Evolutionary conservation across 2,888 invertebrate genomes (phyloP).

Genomic region (Trachelus tabidus): DNA sequence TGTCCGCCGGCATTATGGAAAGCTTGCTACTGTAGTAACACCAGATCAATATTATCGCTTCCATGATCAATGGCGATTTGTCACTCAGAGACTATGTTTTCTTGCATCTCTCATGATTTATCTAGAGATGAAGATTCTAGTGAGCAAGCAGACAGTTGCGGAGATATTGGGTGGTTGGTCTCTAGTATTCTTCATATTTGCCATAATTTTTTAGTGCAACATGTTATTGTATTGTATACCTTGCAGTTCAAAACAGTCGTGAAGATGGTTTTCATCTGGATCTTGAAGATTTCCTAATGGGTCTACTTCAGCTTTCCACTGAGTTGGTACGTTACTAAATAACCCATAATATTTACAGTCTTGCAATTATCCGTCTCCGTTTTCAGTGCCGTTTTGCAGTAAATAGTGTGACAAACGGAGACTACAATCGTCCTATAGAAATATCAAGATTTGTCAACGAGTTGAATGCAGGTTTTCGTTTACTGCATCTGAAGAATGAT

Average conservation of each 20-base stretch:
- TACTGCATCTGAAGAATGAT: slow-evolving; percentile 92
- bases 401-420: slow-evolving; percentile 87
- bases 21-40: slow-evolving; percentile 77
- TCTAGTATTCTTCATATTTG: not conserved
- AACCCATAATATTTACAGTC: not conserved
- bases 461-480: slow-evolving; percentile 88
- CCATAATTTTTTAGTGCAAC: not conserved
- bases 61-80: slow-evolving; percentile 88
- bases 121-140: slow-evolving; percentile 81
- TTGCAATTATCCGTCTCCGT: slow-evolving; percentile 9
- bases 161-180: slow-evolving; percentile 78
- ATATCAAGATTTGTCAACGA: slow-evolving; percentile 89
- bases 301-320: slow-evolving; percentile 83
- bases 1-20: slow-evolving; percentile 74
- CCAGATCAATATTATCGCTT: slow-evolving; percentile 85
- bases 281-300: slow-evolving; percentile 90
- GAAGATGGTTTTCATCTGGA: slow-evolving; percentile 89
- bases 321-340: slow-evolving; percentile 76
- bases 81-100: slow-evolving; percentile 84
- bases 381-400: slow-evolving; percentile 81
- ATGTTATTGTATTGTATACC: slow-evolving; percentile 20
- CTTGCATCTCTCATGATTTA: slow-evolving; percentile 82
- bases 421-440: slow-evolving; percentile 82
- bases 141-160: slow-evolving; percentile 80
- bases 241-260: slow-evolving; percentile 76